These are phyloP conservation scores for Tricholauxania praeusta DNA, from an alignment of 2,888 invertebrate species.

Conservation along the genomic window DNA sequence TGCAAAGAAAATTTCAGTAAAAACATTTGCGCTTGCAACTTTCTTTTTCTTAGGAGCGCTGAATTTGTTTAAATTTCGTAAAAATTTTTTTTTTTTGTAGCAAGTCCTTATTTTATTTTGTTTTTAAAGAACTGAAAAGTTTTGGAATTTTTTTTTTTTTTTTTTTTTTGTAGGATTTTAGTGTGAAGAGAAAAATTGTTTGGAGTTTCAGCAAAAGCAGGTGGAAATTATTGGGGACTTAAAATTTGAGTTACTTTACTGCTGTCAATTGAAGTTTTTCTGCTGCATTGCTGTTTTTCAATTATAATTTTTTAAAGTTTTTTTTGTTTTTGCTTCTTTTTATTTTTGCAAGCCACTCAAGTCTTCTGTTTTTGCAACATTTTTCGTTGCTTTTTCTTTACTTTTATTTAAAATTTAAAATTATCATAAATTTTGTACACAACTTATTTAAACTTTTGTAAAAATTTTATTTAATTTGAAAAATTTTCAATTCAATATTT, in stretches of 20 bases:
- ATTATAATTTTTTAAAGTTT: neutral
- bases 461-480: neutral
- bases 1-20: slow-evolving; percentile 13
- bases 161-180: no score
- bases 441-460: slow-evolving; percentile 14
- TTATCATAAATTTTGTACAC: no score
- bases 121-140: neutral
- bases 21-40: slow-evolving; percentile 2
- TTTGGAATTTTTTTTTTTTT: no score
- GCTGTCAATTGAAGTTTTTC: no score
- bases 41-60: slow-evolving; percentile 23
- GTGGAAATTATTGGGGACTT: no score
- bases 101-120: neutral
- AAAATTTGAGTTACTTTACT: no score
- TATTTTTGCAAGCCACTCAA: neutral
- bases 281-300: no score
- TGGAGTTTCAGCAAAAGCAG: no score
- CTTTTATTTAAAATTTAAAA: no score
- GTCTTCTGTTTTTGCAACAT: slow-evolving; percentile 19
- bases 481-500: neutral
- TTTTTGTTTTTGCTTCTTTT: neutral
- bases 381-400: neutral
- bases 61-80: neutral
- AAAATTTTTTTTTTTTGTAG: neutral
- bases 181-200: no score